Evolutionary conservation across 2,113 vertebrate species (phyloP).

Genomic region (Sinosuthora webbiana): DNA sequence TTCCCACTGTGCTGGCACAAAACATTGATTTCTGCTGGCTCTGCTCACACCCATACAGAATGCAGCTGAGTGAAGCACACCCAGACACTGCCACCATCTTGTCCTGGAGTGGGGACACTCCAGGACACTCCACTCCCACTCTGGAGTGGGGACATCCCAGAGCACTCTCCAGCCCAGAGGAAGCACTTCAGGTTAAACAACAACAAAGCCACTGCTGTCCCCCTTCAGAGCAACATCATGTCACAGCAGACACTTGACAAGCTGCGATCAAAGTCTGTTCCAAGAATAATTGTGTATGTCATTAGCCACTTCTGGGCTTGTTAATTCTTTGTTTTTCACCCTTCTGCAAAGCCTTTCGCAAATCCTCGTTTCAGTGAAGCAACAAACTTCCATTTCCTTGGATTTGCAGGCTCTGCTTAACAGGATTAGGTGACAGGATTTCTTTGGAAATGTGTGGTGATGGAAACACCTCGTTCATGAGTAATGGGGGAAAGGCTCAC

Average conservation of each 20-base stretch:
- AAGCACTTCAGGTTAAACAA: background rate
- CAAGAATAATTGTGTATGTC: background rate
- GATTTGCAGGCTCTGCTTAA: constrained; percentile 31
- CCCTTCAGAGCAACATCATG: background rate
- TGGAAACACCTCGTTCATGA: constrained; percentile 46
- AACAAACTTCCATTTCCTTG: constrained; percentile 9
- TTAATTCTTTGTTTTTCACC: background rate
- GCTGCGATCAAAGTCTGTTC: background rate
- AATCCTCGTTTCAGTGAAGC: background rate
- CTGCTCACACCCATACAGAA: background rate
- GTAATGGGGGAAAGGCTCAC: background rate
- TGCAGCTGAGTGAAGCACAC: background rate
- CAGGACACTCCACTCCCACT: background rate
- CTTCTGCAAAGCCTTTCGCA: background rate
- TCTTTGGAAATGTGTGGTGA: constrained; percentile 39
- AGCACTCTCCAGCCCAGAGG: background rate
- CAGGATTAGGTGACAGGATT: constrained; percentile 37
- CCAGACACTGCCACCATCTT: background rate
- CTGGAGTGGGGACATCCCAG: background rate
- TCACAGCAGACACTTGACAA: background rate
- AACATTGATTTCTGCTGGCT: background rate
- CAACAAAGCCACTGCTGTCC: background rate
- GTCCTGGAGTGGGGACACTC: background rate
- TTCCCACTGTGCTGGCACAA: background rate
- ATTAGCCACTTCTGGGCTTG: background rate